Evolutionary conservation across 2,797 vertebrate species (phyloP).

Genomic region (Acrossocheilus wenchowensis): DNA sequence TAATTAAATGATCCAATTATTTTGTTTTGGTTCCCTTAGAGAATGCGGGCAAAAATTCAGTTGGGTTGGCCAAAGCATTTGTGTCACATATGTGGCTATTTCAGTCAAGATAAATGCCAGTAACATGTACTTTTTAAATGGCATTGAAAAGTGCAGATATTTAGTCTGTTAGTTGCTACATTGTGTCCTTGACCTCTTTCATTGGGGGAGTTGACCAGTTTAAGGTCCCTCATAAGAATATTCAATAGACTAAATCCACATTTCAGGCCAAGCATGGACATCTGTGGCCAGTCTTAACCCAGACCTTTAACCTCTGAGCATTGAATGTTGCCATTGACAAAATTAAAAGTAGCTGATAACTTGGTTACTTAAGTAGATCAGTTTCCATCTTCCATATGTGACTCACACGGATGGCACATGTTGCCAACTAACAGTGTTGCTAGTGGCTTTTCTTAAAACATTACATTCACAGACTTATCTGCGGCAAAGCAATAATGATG

Average conservation of each 20-base stretch:
- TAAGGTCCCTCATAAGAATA: conserved; percentile 14
- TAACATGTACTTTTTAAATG: conserved; percentile 7
- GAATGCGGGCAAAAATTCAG: conserved; percentile 9
- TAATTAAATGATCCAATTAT: conserved; percentile 59
- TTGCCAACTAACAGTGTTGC: not conserved
- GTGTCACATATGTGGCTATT: conserved; percentile 38
- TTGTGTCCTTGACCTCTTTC: conserved; percentile 42
- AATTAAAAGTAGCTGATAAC: conserved; percentile 11
- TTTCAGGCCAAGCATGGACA: conserved; percentile 15
- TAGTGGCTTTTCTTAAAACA: not conserved
- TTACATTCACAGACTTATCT: not conserved
- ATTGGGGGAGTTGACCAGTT: conserved; percentile 61
- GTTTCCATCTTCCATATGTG: not conserved
- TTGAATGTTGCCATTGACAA: not conserved
- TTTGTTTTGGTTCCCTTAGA: conserved; percentile 47
- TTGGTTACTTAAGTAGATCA: not conserved
- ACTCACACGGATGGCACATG: not conserved
- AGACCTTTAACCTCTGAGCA: conserved; percentile 27
- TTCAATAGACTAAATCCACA: conserved; percentile 26
- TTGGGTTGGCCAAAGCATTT: conserved; percentile 17
- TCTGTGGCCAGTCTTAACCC: conserved; percentile 33
- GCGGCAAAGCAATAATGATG: conserved; percentile 2
- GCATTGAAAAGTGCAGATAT: not conserved
- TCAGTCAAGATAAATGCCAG: conserved; percentile 3
- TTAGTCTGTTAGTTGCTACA: conserved; percentile 56